phyloP scores from a whole-genome alignment of 2,113 vertebrate genomes.

The Holacanthus passer region DNA sequence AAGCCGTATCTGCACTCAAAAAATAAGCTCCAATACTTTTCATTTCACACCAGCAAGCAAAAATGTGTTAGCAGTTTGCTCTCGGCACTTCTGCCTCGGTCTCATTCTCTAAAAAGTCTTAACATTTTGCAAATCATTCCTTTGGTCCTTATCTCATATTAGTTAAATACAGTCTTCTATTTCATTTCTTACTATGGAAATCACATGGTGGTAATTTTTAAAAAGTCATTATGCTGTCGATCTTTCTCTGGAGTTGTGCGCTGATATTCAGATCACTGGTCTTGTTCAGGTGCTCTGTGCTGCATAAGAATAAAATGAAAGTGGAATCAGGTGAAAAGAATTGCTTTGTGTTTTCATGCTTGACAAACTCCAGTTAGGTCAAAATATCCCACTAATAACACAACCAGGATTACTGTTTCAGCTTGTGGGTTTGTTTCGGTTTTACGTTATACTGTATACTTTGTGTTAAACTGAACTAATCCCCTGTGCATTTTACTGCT shows the following conservation, averaged over 20 bases:
- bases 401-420: neutral
- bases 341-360: slow-evolving; percentile 14
- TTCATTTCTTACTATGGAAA: neutral
- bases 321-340: neutral
- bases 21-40: slow-evolving; percentile 9
- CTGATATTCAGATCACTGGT: neutral
- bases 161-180: neutral
- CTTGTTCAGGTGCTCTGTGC: neutral
- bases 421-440: neutral
- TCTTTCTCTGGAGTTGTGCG: neutral
- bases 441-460: neutral
- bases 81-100: slow-evolving; percentile 13
- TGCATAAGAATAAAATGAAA: neutral
- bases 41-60: slow-evolving; percentile 12
- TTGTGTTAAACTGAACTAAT: neutral
- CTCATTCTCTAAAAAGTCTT: neutral
- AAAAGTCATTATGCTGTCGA: neutral
- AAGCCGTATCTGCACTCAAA: slow-evolving; percentile 5
- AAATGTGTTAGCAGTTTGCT: neutral
- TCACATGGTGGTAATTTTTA: neutral
- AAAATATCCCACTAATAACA: slow-evolving; percentile 14
- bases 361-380: slow-evolving; percentile 13
- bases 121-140: slow-evolving; percentile 1
- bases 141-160: slow-evolving; percentile 11
- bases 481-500: neutral